Base-by-base conservation (phyloP, 2,888 invertebrate genomes). In the Synanthedon andrenaeformis region DNA sequence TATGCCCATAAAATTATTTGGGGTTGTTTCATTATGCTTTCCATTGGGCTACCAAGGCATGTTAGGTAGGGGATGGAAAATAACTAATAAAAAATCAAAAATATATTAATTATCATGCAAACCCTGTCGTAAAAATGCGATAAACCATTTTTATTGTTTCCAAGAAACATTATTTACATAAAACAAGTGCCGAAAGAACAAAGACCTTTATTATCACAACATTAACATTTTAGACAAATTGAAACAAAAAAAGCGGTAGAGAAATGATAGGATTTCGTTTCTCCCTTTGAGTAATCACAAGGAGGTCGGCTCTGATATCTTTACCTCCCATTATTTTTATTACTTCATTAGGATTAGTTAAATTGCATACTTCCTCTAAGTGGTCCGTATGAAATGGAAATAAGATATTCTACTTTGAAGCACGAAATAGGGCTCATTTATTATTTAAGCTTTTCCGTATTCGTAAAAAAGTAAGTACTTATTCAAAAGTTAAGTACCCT, bases 231-330 rank as follows among this genome's bases (percentile, higher is more conserved):
- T 72, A 70, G 66, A 66, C 65, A 73, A 78, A 77, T 79, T 77
- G 73, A 59, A 74, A 75, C 4, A 45, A 45, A 45, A 74, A 73
- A 74, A 78, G 70, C 62, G 63, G 67, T 65, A 62, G 64, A 68
- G 69, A 70, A 73, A 77, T 76, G 69, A 73, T 71, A 69, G 70
- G 70, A 45, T 45, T 45, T 45, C 45, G 45, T 14, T 35, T 45
- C 13, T 45, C 45, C 69, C 77, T 80, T 79, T 80, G 79, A 80
- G 73, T 80, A 78, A 81, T 80, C 78, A 45, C 45, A 45, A 14
- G 42, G n/a, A 76, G 58, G 65, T 64, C 57, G 59, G 52, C 60
- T 45, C 67, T 63, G 70, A 66, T 70, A 72, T 45, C 45, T 45
- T 64, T 64, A 64, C 54, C 56, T 54, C 56, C 66, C 63, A 66